Evolutionary conservation across 1,140 invertebrate species (phyloP).

Genomic region (Drosophila orosa): DNA sequence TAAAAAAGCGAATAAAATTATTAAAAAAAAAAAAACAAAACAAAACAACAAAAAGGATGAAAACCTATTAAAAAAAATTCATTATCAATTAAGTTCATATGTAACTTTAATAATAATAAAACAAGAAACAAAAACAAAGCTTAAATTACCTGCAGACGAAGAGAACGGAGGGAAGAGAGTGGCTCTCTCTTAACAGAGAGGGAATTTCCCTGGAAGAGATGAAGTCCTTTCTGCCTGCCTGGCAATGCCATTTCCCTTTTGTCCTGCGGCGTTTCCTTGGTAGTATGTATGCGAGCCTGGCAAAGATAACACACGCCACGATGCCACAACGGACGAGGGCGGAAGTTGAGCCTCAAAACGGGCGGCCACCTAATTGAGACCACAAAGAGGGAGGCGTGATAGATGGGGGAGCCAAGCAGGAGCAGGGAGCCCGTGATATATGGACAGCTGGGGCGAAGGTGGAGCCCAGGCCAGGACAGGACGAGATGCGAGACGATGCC

Average conservation of each 20-base stretch:
- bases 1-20: constrained; percentile 64
- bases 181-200: not conserved
- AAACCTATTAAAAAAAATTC: constrained; percentile 69
- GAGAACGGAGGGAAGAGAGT: constrained; percentile 29
- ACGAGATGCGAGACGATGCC: constrained; percentile 9
- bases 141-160: constrained; percentile 49
- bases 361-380: constrained; percentile 68
- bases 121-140: constrained; percentile 53
- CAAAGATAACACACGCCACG: constrained; percentile 50
- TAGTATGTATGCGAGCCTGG: constrained; percentile 57
- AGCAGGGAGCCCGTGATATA: constrained; percentile 13
- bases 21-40: constrained; percentile 54
- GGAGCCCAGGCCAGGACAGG: not conserved
- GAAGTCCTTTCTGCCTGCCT: constrained; percentile 9
- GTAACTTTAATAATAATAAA: constrained; percentile 83
- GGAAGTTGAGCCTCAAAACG: constrained; percentile 45
- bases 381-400: constrained; percentile 44
- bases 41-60: constrained; percentile 20
- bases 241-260: constrained; percentile 39
- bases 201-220: constrained; percentile 8
- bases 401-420: constrained; percentile 9
- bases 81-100: constrained; percentile 82
- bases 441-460: constrained; percentile 14
- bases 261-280: constrained; percentile 35
- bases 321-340: constrained; percentile 18